Evolutionary conservation across 2,888 invertebrate genomes (phyloP).

Genomic region (Nomada flava): DNA sequence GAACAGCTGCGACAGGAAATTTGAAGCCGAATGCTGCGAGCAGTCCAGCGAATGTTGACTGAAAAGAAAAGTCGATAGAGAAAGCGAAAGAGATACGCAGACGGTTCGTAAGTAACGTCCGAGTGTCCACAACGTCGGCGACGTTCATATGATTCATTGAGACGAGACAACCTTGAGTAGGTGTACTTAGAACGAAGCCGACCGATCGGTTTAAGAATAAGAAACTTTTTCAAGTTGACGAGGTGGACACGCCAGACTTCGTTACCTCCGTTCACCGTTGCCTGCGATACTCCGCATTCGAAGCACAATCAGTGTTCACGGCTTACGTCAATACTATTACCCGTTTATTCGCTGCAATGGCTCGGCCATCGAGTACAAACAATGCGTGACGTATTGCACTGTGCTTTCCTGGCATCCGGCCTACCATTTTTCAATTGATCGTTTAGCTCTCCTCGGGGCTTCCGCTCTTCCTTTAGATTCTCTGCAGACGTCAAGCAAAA

Average conservation of each 20-base stretch:
- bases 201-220: no score
- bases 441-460: not conserved
- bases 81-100: not conserved
- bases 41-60: not conserved
- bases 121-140: conserved; percentile 8
- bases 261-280: no score
- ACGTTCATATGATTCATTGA: conserved; percentile 29
- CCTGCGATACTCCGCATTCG: conserved; percentile 1
- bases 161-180: conserved; percentile 11
- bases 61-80: not conserved
- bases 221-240: no score
- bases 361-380: not conserved
- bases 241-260: no score
- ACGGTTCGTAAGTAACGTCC: not conserved
- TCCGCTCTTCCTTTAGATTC: no score
- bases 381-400: not conserved
- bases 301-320: conserved; percentile 23
- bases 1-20: no score
- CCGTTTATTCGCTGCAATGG: not conserved
- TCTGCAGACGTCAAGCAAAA: no score
- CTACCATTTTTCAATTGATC: conserved; percentile 10
- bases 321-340: conserved; percentile 24
- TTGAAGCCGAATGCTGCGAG: not conserved
- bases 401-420: conserved; percentile 2
- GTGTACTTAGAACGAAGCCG: no score